Base-by-base conservation (phyloP, 2,888 invertebrate species). In the Callyntrura guangdongensis region DNA sequence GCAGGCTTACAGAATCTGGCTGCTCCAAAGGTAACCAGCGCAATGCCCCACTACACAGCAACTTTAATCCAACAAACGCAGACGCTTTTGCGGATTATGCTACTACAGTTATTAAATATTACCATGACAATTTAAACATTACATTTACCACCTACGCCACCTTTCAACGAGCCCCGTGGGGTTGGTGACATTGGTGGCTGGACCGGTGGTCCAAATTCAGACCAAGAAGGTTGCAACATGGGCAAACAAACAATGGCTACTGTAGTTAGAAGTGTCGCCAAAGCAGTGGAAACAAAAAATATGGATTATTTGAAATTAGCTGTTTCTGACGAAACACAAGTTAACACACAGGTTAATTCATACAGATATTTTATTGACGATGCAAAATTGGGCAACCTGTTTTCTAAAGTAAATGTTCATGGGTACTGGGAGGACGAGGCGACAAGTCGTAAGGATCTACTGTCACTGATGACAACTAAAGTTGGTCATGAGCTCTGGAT, bases 221-320 rank as follows among this genome's bases (percentile, higher is more conserved):
- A 12, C 17, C 94, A 94, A 86, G 94, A 94, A 83, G 94, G 94
- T 0, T 94, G 94, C 67, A 92, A 93, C 67, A 92, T 94, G 92
- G 82, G 85, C 25, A 72, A 90, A 20, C 17, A 74, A 5, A 90
- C 86, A 9, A 92, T 93, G 93, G 88, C 67, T 0, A 86, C 87
- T 5, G 91, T 93, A 0, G 72, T 93, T 2, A 20, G 74, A 67
- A 89, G 84, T 11, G 59, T 94, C n/a, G 49, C 89, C 67, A 64
- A 81, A 0, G 86, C 89, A 3, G 22, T 93, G 12, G 6, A 27
- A 45, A 74, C 64, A 4, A 90, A 92, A 67, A 59, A 77, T 36
- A 85, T 93, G 88, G 64, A 56, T n/a, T 91, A 87, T 72, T 53
- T 89, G 11, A 91, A 64, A 49, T 69, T 94, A 0, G 77, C 92